Percentiles rank a stretch among this genome's conserved stretches.
phyloP scores from a whole-genome alignment of 2,888 invertebrate genomes.

The Trissonchulus sp. region DNA sequence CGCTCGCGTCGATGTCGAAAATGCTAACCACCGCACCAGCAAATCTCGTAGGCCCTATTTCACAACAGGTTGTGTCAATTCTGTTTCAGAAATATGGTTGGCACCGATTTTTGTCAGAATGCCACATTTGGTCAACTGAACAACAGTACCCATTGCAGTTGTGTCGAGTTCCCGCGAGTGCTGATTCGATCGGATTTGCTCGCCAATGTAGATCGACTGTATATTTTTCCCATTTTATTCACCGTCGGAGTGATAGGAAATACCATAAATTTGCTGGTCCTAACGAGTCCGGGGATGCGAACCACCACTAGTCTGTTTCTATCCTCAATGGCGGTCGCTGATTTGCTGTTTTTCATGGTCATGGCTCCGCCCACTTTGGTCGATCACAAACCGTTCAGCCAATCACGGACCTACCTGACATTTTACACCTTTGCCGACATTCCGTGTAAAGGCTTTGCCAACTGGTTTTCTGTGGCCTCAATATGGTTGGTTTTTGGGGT shows the following conservation, averaged over 20 bases:
- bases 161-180: neutral
- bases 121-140: too few species aligned
- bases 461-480: neutral
- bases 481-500: neutral
- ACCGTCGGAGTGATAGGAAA: neutral
- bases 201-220: neutral
- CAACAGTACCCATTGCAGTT: neutral
- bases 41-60: too few species aligned
- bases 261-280: neutral
- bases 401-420: neutral
- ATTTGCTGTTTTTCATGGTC: neutral
- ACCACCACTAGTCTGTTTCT: neutral
- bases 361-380: neutral
- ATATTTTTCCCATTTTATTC: neutral
- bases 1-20: too few species aligned
- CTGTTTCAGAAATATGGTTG: too few species aligned
- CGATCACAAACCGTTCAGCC: neutral
- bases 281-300: neutral
- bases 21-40: too few species aligned
- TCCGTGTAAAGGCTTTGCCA: neutral
- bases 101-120: too few species aligned
- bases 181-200: neutral
- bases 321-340: neutral
- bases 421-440: neutral
- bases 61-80: too few species aligned